Base-by-base conservation (phyloP, 2,797 vertebrate species). In the Cyclura pinguis region DNA sequence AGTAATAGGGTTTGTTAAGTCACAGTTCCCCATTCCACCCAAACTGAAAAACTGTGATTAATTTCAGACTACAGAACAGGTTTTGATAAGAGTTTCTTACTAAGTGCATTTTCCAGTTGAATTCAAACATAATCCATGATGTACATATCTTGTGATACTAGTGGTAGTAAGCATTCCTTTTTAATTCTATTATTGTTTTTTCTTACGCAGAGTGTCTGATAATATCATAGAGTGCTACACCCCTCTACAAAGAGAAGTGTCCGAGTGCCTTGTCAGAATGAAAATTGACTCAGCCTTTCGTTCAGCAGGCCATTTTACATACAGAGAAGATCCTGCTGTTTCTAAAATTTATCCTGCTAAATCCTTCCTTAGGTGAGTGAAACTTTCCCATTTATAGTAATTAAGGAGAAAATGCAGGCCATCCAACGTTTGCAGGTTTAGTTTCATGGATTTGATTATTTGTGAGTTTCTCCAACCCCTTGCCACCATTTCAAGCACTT, bases 291-390 rank as follows among this genome's bases (percentile, higher is more conserved):
- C 97, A 20, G 98, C 98, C 89, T 89, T 96, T 88, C 96, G 96
- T 85, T 93, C 94, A 0, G 97, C 97, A 0, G 38, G 84, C 69
- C 91, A 64, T 83, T 99, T 98, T 97, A 98, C 96, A 85, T 99
- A 99, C 96, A 98, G 97, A 91, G 97, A 99, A 90, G 98, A 99
- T 94, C 99, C 99, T 0, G 93, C 98, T 95, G 98, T 99, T 97
- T 96, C 97, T 95, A 97, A 97, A 95, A 98, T 99, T 95, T 97
- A 98, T 93, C 99, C 99, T 0, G 97, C 98, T 1, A 98, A 98
- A 96, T 99, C 99, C 95, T 99, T 99, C 76, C 97, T 99, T 94
- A 99, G 99, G 99, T 98, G 93, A 96, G 97, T 96, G 89, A 67
- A 92, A 93, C 18, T 90, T 95, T 91, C 27, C 57, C 32, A 16